Percentiles rank a stretch among this genome's conserved stretches.
Evolutionary conservation across 2,797 vertebrate genomes (phyloP).

Genomic region (Buceros bicornis): DNA sequence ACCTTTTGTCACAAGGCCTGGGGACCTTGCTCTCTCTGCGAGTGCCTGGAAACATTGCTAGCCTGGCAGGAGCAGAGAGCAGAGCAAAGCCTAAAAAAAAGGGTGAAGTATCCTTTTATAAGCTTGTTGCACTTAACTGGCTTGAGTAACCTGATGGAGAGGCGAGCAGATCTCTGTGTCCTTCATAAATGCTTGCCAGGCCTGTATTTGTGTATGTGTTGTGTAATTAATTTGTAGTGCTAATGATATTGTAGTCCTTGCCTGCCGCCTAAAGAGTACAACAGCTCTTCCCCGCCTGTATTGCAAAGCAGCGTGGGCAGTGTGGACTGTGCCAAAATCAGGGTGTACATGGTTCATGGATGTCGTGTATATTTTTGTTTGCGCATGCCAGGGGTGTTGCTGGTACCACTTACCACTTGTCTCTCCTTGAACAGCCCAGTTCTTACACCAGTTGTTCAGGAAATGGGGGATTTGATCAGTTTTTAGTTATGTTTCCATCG

Average conservation of each 20-base stretch:
- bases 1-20: neutral
- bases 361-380: neutral
- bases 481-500: neutral
- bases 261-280: neutral
- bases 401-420: neutral
- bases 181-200: neutral
- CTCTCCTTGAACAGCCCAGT: neutral
- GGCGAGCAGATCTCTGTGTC: neutral
- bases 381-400: neutral
- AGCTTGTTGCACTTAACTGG: neutral
- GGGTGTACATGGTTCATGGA: neutral
- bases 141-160: neutral
- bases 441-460: neutral
- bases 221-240: neutral
- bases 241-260: neutral
- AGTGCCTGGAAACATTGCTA: neutral
- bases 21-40: accelerated
- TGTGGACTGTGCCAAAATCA: neutral
- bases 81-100: neutral
- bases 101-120: neutral
- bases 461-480: neutral
- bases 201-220: neutral
- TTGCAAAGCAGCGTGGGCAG: accelerated
- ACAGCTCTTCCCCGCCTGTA: neutral
- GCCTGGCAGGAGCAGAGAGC: accelerated